These are phyloP conservation scores for Erythrolamprus reginae DNA, from an alignment of 2,113 vertebrate species.

Conservation along the genomic window DNA sequence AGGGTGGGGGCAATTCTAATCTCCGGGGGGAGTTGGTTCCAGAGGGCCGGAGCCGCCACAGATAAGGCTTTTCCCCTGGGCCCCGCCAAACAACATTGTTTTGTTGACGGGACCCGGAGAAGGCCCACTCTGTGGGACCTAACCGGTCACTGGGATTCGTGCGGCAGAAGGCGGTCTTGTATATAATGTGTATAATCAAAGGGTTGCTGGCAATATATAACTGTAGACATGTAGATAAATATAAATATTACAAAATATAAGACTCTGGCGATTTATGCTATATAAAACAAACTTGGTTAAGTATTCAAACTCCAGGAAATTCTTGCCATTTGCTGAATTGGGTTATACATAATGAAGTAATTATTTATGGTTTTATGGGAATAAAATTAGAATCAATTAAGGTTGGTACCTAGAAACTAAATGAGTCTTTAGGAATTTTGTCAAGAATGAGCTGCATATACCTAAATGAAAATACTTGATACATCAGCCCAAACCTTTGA, in stretches of 20 bases:
- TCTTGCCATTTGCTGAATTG: background rate
- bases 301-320: background rate
- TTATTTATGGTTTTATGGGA: background rate
- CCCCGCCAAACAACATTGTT: too few relatives aligned
- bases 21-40: too few relatives aligned
- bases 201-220: background rate
- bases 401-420: background rate
- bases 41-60: too few relatives aligned
- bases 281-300: background rate
- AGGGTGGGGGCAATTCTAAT: too few relatives aligned
- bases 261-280: background rate
- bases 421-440: background rate
- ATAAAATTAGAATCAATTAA: background rate
- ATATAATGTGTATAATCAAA: background rate
- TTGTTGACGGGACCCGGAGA: too few relatives aligned
- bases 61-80: too few relatives aligned
- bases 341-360: background rate
- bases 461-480: background rate
- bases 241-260: background rate
- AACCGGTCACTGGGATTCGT: too few relatives aligned
- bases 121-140: too few relatives aligned
- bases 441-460: background rate
- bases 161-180: too few relatives aligned
- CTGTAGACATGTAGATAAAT: background rate
- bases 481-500: background rate